phyloP scores from a whole-genome alignment of 2,888 invertebrate genomes.

The Cerastoderma edule region DNA sequence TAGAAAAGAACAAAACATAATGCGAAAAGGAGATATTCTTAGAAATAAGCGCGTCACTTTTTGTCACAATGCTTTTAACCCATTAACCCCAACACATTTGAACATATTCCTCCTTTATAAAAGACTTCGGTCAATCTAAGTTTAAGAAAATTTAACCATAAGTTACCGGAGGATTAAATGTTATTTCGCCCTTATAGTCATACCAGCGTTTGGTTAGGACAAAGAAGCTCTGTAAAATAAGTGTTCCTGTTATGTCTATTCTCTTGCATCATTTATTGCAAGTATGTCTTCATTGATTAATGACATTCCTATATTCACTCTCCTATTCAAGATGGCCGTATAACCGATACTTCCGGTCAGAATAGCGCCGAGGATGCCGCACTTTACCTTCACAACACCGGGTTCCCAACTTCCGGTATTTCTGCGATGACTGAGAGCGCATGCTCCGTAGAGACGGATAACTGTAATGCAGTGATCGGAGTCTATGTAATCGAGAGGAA shows the following conservation, averaged over 20 bases:
- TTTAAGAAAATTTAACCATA: too few species aligned
- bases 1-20: too few species aligned
- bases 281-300: not conserved
- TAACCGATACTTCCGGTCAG: not conserved
- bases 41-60: too few species aligned
- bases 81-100: too few species aligned
- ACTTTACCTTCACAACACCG: not conserved
- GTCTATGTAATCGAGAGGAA: constrained; percentile 13
- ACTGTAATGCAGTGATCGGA: not conserved
- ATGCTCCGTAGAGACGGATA: constrained; percentile 12
- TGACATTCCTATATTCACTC: too few species aligned
- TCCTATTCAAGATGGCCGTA: not conserved
- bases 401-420: not conserved
- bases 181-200: not conserved
- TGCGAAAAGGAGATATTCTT: too few species aligned
- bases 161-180: not conserved
- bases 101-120: too few species aligned
- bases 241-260: too few species aligned
- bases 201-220: not conserved
- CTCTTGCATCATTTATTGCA: too few species aligned
- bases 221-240: too few species aligned
- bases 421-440: not conserved
- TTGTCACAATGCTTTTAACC: too few species aligned
- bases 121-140: too few species aligned
- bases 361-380: not conserved